phyloP scores from a whole-genome alignment of 2,888 invertebrate species.

The Hecatera dysodea region DNA sequence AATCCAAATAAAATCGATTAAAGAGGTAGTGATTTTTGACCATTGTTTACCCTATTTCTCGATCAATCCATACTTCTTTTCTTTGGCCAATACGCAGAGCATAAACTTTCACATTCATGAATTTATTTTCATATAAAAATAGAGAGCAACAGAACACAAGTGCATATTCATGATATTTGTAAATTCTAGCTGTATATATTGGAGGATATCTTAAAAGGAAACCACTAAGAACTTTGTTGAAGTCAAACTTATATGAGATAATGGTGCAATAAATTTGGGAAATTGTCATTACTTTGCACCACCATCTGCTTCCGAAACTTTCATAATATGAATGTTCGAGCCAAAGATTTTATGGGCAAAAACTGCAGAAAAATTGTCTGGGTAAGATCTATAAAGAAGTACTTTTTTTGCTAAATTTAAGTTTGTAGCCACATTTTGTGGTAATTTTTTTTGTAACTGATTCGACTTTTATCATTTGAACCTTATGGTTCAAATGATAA shows the following conservation, averaged over 20 bases:
- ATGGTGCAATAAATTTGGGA: constrained; percentile 5
- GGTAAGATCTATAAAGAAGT: neutral
- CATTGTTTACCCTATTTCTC: too few species aligned
- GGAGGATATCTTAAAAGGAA: neutral
- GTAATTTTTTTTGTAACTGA: too few species aligned
- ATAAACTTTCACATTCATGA: too few species aligned
- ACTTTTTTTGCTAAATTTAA: neutral
- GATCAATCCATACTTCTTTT: too few species aligned
- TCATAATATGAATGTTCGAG: constrained; percentile 6
- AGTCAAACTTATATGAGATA: constrained; percentile 6
- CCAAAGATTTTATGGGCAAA: neutral
- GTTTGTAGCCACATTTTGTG: neutral
- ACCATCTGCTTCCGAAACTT: constrained; percentile 23
- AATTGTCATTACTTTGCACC: constrained; percentile 16
- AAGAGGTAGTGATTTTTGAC: too few species aligned
- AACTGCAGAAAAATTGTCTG: neutral
- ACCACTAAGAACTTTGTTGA: constrained; percentile 1
- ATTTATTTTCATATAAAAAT: too few species aligned
- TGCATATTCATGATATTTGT: neutral
- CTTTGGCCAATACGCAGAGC: too few species aligned
- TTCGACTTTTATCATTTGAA: too few species aligned
- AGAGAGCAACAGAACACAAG: too few species aligned
- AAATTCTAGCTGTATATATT: neutral
- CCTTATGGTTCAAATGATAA: too few species aligned
- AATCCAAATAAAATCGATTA: too few species aligned